phyloP scores from a whole-genome alignment of 1,140 invertebrate species.

The Neomicropteryx cornuta region DNA sequence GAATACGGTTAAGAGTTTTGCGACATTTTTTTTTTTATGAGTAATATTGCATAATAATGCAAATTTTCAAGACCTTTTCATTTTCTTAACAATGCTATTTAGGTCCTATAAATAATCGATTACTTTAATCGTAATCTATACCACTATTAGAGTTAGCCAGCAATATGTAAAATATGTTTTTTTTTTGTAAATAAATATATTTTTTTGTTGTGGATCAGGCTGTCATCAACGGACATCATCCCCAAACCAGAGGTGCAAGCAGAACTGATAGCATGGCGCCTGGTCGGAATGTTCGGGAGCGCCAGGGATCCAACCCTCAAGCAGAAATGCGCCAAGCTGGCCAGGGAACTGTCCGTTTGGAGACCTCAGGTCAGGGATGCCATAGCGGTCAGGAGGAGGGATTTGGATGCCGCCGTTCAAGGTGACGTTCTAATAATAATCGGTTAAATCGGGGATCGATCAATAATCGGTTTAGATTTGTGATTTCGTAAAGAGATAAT shows the following conservation, averaged over 20 bases:
- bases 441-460: background rate
- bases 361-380: slow-evolving; percentile 41
- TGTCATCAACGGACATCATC: slow-evolving; percentile 41
- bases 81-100: too few relatives aligned
- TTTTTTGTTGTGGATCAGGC: slow-evolving; percentile 22
- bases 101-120: too few relatives aligned
- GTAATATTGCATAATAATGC: too few relatives aligned
- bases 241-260: slow-evolving; percentile 54
- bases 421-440: too few relatives aligned
- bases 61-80: too few relatives aligned
- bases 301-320: slow-evolving; percentile 48
- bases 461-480: background rate
- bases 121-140: too few relatives aligned
- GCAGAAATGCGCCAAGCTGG: slow-evolving; percentile 42
- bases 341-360: slow-evolving; percentile 41
- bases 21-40: too few relatives aligned
- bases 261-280: slow-evolving; percentile 66
- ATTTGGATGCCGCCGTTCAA: slow-evolving; percentile 75
- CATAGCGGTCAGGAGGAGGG: slow-evolving; percentile 51
- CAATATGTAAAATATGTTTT: too few relatives aligned
- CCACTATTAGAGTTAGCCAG: too few relatives aligned
- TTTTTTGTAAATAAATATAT: slow-evolving; percentile 5
- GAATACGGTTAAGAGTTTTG: too few relatives aligned
- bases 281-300: slow-evolving; percentile 67
- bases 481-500: background rate